These are phyloP conservation scores for Cerceris rybyensis DNA, from an alignment of 2,888 invertebrate species.

Conservation along the genomic window DNA sequence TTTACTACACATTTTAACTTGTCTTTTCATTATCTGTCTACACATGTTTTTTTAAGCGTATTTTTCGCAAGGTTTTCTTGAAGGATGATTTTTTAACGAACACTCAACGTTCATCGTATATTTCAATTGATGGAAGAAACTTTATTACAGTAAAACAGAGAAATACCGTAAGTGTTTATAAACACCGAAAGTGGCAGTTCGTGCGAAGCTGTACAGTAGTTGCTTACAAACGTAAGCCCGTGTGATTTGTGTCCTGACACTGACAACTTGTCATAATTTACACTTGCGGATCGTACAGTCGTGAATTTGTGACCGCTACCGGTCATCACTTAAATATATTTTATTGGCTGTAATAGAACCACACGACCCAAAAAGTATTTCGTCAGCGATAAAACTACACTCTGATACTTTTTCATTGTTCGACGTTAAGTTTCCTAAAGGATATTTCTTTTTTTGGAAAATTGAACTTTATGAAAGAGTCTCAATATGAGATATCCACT, in stretches of 20 bases:
- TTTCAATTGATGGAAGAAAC: too few species aligned
- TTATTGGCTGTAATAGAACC: slow-evolving; percentile 18
- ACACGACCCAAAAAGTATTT: slow-evolving; percentile 14
- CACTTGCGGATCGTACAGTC: slow-evolving; percentile 4
- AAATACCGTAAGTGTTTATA: too few species aligned
- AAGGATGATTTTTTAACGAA: too few species aligned
- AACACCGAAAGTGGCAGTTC: neutral
- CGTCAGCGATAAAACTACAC: slow-evolving; percentile 1
- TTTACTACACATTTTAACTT: too few species aligned
- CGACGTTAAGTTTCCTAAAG: neutral
- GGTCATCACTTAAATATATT: slow-evolving; percentile 14
- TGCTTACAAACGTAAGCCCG: neutral
- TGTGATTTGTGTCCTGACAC: neutral
- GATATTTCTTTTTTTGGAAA: too few species aligned
- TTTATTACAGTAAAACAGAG: too few species aligned
- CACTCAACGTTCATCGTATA: too few species aligned
- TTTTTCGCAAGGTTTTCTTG: too few species aligned
- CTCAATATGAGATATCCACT: too few species aligned
- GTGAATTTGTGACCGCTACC: slow-evolving; percentile 1
- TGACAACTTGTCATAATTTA: slow-evolving; percentile 24
- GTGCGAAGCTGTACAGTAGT: neutral
- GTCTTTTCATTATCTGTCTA: too few species aligned
- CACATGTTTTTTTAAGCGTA: too few species aligned
- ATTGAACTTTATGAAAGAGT: too few species aligned
- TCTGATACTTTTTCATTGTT: neutral